phyloP scores from a whole-genome alignment of 2,888 invertebrate genomes.

The Aelia acuminata region DNA sequence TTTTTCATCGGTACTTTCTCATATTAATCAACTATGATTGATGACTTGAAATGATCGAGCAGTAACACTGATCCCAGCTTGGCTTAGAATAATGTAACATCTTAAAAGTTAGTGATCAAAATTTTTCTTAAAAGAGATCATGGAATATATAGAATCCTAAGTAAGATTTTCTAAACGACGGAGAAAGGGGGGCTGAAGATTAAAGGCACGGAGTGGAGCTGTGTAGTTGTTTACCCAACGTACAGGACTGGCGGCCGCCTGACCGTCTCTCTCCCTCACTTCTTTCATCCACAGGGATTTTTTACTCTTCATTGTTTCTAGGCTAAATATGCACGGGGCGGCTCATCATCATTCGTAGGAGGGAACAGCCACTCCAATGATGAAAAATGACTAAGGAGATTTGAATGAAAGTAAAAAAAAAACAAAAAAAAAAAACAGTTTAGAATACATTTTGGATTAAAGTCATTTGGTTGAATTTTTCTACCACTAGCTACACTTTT shows the following conservation, averaged over 20 bases:
- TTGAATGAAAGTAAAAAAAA: background rate
- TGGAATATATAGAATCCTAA: background rate
- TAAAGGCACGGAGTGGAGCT: background rate
- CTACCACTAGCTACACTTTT: too few relatives aligned
- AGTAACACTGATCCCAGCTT: too few relatives aligned
- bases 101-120: background rate
- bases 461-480: background rate
- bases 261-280: slow-evolving; percentile 14
- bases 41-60: too few relatives aligned
- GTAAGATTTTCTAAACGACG: background rate
- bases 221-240: slow-evolving; percentile 38
- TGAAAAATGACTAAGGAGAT: slow-evolving; percentile 25
- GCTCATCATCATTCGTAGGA: background rate
- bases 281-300: background rate
- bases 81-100: background rate
- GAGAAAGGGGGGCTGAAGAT: slow-evolving; percentile 4
- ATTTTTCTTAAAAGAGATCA: background rate
- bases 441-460: background rate
- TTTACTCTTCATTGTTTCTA: slow-evolving; percentile 25
- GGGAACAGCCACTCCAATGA: background rate
- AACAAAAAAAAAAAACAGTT: too few relatives aligned
- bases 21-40: too few relatives aligned
- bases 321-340: slow-evolving; percentile 12
- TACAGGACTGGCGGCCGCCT: slow-evolving; percentile 29
- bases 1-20: too few relatives aligned